Conservation (phyloP, 2,888 invertebrate genomes). For the Meganola albula region DNA sequence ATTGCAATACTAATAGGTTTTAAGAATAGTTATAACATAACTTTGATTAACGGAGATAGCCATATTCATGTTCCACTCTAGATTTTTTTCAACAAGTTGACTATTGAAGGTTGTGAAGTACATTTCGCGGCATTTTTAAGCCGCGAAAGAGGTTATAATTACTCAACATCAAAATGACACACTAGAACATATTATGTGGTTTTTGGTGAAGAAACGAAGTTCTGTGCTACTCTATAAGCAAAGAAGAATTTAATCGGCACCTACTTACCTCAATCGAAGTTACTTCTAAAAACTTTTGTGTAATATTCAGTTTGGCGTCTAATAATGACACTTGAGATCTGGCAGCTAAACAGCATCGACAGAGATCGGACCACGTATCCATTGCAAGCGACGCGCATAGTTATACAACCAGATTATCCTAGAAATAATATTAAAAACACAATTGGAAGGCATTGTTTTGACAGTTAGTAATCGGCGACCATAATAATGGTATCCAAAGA, state of each 20-base stretch:
- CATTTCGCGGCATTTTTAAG: slow-evolving; percentile 21
- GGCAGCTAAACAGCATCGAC: slow-evolving; percentile 67
- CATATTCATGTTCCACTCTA: too few species aligned
- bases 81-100: too few species aligned
- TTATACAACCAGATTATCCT: slow-evolving; percentile 50
- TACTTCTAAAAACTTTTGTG: slow-evolving; percentile 57
- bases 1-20: too few species aligned
- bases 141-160: slow-evolving; percentile 23
- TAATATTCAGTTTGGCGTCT: slow-evolving; percentile 49
- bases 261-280: slow-evolving; percentile 59
- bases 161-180: too few species aligned
- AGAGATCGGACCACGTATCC: slow-evolving; percentile 68
- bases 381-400: slow-evolving; percentile 54
- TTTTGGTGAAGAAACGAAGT: too few species aligned
- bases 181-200: too few species aligned
- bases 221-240: too few species aligned
- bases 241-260: too few species aligned
- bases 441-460: slow-evolving; percentile 56
- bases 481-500: slow-evolving; percentile 67
- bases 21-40: too few species aligned
- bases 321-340: slow-evolving; percentile 61
- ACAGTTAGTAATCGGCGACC: slow-evolving; percentile 60
- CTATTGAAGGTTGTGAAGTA: slow-evolving; percentile 7
- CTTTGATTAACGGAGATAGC: too few species aligned
- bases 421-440: slow-evolving; percentile 46